Percentiles rank a stretch among this genome's conserved stretches.
Conservation (phyloP, 2,888 invertebrate genomes). For the Rhogogaster chlorosoma region DNA sequence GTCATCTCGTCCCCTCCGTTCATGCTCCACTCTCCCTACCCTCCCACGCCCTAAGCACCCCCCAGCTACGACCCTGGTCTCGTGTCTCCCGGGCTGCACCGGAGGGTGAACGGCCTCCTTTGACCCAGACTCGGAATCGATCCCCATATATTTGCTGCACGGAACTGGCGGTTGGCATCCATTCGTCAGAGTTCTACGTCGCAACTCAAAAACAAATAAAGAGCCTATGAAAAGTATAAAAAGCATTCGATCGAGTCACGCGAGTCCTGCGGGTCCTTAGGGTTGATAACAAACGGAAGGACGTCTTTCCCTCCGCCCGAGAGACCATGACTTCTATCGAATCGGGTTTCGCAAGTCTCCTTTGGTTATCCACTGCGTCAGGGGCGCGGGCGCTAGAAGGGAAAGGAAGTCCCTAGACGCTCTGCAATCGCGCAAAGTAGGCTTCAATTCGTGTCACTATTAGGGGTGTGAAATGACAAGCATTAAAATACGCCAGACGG, state of each 20-base stretch:
- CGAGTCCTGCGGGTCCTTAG: constrained; percentile 58
- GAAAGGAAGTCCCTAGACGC: constrained; percentile 40
- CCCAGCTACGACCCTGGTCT: constrained; percentile 75
- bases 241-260: not conserved
- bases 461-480: constrained; percentile 1
- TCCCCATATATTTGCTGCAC: constrained; percentile 72
- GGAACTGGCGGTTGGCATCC: constrained; percentile 54
- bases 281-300: constrained; percentile 23
- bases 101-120: constrained; percentile 76
- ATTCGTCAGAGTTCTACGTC: constrained; percentile 39
- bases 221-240: not conserved
- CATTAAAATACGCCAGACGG: not conserved
- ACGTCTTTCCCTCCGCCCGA: not conserved
- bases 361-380: not conserved
- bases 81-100: constrained; percentile 77
- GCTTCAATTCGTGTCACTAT: constrained; percentile 21
- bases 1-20: constrained; percentile 46
- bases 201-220: not conserved
- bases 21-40: constrained; percentile 52
- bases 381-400: not conserved
- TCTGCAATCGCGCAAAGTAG: constrained; percentile 8
- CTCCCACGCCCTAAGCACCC: constrained; percentile 62
- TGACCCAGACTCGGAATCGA: constrained; percentile 78
- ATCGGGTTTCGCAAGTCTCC: constrained; percentile 1
- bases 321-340: not conserved